Conservation (phyloP, 2,888 invertebrate species). For the Pardosa pseudoannulata region DNA sequence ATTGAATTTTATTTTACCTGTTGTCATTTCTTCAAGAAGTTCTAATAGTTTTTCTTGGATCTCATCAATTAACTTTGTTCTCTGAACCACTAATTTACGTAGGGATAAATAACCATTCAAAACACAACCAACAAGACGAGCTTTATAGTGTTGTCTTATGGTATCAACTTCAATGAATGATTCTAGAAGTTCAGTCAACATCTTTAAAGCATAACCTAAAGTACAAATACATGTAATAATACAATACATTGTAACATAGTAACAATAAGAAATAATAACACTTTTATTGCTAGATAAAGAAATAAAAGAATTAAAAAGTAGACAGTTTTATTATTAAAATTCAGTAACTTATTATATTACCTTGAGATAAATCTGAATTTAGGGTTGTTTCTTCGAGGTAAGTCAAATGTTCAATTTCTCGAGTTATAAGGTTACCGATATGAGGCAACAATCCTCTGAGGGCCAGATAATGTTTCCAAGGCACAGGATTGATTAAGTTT, state of each 20-base stretch:
- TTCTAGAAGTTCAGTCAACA: conserved; percentile 90
- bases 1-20: no score
- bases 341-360: conserved; percentile 29
- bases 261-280: no score
- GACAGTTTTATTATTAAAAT: no score
- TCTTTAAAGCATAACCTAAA: conserved; percentile 90
- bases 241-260: no score
- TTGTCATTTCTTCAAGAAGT: conserved; percentile 96
- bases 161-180: conserved; percentile 91
- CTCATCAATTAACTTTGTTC: conserved; percentile 95
- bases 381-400: conserved; percentile 93
- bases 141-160: conserved; percentile 93
- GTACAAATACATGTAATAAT: not conserved
- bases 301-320: no score
- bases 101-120: conserved; percentile 95
- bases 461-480: conserved; percentile 96
- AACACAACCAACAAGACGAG: conserved; percentile 90
- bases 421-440: conserved; percentile 89
- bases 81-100: conserved; percentile 92
- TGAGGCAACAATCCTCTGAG: conserved; percentile 89
- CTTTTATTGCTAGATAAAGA: no score
- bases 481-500: conserved; percentile 88
- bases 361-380: conserved; percentile 95
- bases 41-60: conserved; percentile 96
- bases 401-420: conserved; percentile 92